These are phyloP conservation scores for Sturnira hondurensis DNA, from an alignment of 2,113 vertebrate genomes.

Conservation along the genomic window DNA sequence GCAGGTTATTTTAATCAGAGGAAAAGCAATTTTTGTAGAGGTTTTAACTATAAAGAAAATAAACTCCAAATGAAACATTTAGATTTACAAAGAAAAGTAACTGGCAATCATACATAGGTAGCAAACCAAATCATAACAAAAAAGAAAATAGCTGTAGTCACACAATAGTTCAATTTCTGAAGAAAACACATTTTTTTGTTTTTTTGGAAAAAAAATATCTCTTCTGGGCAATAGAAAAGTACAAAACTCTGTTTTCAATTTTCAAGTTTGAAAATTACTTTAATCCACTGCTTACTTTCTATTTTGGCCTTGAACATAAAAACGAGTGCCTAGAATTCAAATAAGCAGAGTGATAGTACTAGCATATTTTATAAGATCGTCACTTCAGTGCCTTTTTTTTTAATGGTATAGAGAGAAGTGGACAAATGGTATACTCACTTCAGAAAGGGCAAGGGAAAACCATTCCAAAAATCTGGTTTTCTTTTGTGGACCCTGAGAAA, in stretches of 20 bases:
- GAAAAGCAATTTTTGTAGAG: not conserved
- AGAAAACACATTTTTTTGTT: not conserved
- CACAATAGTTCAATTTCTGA: not conserved
- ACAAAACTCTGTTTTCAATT: slow-evolving; percentile 37
- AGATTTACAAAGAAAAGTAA: not conserved
- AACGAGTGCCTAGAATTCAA: not conserved
- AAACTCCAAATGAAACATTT: not conserved
- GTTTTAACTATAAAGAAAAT: not conserved
- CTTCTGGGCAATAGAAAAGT: slow-evolving; percentile 20
- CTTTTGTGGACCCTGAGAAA: not conserved
- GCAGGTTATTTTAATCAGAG: not conserved
- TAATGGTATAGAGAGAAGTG: not conserved
- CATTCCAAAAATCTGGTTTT: not conserved
- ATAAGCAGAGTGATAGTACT: not conserved
- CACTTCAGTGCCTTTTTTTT: not conserved
- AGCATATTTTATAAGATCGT: not conserved
- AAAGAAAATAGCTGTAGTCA: not conserved
- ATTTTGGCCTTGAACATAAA: not conserved
- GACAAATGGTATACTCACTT: not conserved
- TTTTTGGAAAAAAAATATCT: slow-evolving; percentile 24
- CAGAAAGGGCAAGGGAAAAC: not conserved
- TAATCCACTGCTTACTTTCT: slow-evolving; percentile 31
- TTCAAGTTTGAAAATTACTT: slow-evolving; percentile 45
- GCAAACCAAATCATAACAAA: not conserved
- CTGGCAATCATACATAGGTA: not conserved